Percentiles rank a stretch among this genome's conserved stretches.
Conservation (phyloP, 1,140 invertebrate genomes). For the Philaenus spumarius region DNA sequence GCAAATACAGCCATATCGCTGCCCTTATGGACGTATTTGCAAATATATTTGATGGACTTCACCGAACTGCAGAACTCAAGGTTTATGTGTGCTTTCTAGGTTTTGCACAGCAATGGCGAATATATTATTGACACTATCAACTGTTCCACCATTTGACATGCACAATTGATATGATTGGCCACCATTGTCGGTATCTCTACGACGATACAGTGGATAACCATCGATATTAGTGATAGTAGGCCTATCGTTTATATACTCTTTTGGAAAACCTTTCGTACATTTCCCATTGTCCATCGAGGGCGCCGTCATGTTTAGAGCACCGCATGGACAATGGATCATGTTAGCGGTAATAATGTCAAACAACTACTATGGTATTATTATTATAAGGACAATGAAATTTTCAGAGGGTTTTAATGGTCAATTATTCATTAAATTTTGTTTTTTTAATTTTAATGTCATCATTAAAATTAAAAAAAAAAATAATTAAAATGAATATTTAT, state of each 20-base stretch:
- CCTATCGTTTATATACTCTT: slow-evolving; percentile 29
- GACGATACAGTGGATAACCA: slow-evolving; percentile 37
- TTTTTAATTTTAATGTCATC: no score
- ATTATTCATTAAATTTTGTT: no score
- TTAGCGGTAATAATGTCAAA: slow-evolving; percentile 39
- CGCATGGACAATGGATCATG: slow-evolving; percentile 52
- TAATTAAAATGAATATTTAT: no score
- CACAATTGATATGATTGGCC: slow-evolving; percentile 19
- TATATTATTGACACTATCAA: slow-evolving; percentile 37
- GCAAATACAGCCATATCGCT: no score
- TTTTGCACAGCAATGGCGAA: slow-evolving; percentile 34
- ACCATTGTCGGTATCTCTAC: slow-evolving; percentile 23
- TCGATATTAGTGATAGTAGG: slow-evolving; percentile 33
- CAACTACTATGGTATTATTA: no score
- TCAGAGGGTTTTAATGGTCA: no score
- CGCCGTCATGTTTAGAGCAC: slow-evolving; percentile 39
- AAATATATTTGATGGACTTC: no score
- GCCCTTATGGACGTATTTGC: no score
- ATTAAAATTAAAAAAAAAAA: no score
- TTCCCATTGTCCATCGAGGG: no score
- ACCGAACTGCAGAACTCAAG: slow-evolving; percentile 39
- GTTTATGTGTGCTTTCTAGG: slow-evolving; percentile 38
- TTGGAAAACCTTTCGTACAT: slow-evolving; percentile 43
- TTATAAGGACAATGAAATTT: no score
- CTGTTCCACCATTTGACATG: not conserved